phyloP scores from a whole-genome alignment of 2,888 invertebrate genomes.

The Augochlorella aurata region DNA sequence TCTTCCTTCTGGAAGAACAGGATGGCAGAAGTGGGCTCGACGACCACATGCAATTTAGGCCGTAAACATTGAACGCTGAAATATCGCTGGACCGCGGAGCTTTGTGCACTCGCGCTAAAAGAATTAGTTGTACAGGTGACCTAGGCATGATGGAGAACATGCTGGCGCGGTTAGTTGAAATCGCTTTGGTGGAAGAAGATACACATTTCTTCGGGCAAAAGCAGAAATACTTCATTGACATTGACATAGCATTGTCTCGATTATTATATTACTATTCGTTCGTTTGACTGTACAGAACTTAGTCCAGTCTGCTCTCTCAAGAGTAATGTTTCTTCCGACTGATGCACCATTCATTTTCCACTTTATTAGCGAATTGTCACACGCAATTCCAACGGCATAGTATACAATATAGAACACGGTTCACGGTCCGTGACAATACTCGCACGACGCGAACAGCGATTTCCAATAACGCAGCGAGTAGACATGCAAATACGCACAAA shows the following conservation, averaged over 20 bases:
- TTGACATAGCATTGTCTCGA: no score
- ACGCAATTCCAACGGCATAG: no score
- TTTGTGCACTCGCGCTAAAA: not conserved
- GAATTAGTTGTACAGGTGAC: not conserved
- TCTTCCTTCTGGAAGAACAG: constrained; percentile 24
- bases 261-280: no score
- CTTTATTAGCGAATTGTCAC: no score
- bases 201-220: not conserved
- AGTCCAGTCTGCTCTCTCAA: no score
- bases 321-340: no score
- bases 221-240: no score
- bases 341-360: no score
- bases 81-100: not conserved
- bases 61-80: constrained; percentile 16
- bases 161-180: not conserved
- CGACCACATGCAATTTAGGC: constrained; percentile 8
- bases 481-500: not conserved
- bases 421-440: not conserved
- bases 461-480: not conserved
- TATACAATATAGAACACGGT: not conserved
- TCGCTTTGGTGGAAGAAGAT: not conserved
- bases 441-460: not conserved
- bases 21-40: constrained; percentile 15
- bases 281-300: no score
- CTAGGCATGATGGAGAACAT: not conserved